phyloP scores from a whole-genome alignment of 2,797 vertebrate genomes.

The Pangasius krempfi region DNA sequence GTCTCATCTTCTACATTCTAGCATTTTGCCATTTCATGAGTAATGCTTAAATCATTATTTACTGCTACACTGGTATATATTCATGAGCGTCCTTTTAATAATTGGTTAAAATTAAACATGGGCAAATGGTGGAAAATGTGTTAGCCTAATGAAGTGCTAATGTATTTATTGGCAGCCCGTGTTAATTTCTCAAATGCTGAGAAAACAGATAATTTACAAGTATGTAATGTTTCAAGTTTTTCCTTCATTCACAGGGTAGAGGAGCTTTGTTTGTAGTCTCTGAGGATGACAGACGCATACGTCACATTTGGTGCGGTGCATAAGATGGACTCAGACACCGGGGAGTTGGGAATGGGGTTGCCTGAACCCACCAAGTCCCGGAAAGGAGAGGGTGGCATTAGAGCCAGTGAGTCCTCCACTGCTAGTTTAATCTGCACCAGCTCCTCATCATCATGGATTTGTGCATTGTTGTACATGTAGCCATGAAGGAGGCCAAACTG shows the following conservation, averaged over 20 bases:
- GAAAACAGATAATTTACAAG: conserved; percentile 19
- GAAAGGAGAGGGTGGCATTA: conserved; percentile 95
- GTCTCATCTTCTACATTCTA: conserved; percentile 32
- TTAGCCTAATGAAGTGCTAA: background rate
- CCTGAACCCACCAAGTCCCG: conserved; percentile 83
- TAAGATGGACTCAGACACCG: conserved; percentile 89
- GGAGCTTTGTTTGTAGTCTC: conserved; percentile 93
- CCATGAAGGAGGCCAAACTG: conserved; percentile 88
- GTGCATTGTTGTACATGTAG: conserved; percentile 86
- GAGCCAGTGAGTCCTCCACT: conserved; percentile 82
- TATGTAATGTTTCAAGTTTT: conserved; percentile 8
- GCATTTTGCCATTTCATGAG: background rate
- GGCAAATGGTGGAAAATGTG: background rate
- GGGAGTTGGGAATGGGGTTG: conserved; percentile 86
- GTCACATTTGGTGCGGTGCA: conserved; percentile 85
- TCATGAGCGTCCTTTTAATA: background rate
- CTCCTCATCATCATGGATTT: conserved; percentile 80
- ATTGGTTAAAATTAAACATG: conserved; percentile 9
- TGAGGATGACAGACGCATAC: conserved; percentile 90
- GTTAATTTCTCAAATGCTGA: conserved; percentile 7
- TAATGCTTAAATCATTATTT: conserved; percentile 15
- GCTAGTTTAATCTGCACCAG: conserved; percentile 77
- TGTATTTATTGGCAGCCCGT: background rate
- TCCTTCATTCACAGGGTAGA: conserved; percentile 85
- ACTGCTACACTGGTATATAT: conserved; percentile 30